Conservation (phyloP, 2,797 vertebrate species). For the Petrocephalus sullivani region DNA sequence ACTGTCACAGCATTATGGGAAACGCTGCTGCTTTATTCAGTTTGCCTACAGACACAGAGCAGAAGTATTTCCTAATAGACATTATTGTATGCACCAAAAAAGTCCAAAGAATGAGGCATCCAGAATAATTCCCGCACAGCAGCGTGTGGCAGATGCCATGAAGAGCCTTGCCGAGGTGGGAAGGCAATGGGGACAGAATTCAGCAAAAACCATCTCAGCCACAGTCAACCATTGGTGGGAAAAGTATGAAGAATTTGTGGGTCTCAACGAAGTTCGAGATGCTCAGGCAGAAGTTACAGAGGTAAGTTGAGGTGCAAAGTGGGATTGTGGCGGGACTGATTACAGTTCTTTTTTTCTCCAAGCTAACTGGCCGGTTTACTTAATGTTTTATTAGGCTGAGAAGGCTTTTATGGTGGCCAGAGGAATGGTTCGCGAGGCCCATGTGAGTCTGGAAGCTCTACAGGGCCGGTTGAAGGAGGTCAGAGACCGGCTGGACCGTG, state of each 20-base stretch:
- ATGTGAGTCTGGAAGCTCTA: conserved; percentile 72
- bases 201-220: conserved; percentile 53
- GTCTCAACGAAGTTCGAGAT: conserved; percentile 81
- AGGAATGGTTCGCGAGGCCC: conserved; percentile 84
- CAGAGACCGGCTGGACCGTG: conserved; percentile 85
- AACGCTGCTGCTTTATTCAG: conserved; percentile 44
- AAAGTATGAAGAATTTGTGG: conserved; percentile 90
- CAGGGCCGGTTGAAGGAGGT: conserved; percentile 84
- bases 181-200: conserved; percentile 60
- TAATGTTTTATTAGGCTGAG: conserved; percentile 71
- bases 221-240: conserved; percentile 78
- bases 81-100: conserved; percentile 60
- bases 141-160: conserved; percentile 46
- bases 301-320: conserved; percentile 59
- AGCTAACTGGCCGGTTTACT: not conserved
- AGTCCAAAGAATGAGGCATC: conserved; percentile 48
- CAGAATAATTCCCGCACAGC: conserved; percentile 45
- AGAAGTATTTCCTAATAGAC: conserved; percentile 44
- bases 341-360: not conserved
- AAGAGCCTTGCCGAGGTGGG: conserved; percentile 62
- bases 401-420: conserved; percentile 89
- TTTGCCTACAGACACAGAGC: conserved; percentile 44
- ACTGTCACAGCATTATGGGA: conserved; percentile 51
- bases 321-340: not conserved
- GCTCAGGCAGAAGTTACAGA: conserved; percentile 87